phyloP scores from a whole-genome alignment of 2,113 vertebrate species.

The Ptilorrhoa leucosticta region DNA sequence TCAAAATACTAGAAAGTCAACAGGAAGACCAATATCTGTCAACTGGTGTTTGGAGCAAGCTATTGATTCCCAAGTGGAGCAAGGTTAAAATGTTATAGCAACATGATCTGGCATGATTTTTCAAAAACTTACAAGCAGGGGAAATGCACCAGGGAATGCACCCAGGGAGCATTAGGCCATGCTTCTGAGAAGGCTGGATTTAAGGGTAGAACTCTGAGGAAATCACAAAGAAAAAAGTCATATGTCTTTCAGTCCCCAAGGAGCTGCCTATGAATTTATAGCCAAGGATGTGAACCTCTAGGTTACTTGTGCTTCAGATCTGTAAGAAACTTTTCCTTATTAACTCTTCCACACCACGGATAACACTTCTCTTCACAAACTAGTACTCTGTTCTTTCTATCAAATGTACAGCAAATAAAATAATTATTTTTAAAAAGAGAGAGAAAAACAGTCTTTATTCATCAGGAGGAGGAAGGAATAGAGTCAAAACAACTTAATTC shows the following conservation, averaged over 20 bases:
- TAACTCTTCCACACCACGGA: neutral
- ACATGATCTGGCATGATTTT: slow-evolving; percentile 3
- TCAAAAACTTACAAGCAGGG: slow-evolving; percentile 11
- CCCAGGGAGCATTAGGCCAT: neutral
- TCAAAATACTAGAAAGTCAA: neutral
- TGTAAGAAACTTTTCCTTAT: neutral
- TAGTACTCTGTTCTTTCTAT: neutral
- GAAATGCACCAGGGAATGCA: neutral
- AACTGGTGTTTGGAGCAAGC: neutral
- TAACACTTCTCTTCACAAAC: neutral
- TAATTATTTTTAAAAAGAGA: neutral
- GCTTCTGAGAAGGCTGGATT: neutral
- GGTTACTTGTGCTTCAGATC: neutral
- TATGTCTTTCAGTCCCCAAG: neutral
- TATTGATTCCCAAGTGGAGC: neutral
- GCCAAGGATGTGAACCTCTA: neutral
- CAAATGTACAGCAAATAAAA: neutral
- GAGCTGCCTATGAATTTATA: slow-evolving; percentile 1
- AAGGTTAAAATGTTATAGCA: slow-evolving; percentile 38
- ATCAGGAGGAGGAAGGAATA: neutral
- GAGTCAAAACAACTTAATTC: neutral
- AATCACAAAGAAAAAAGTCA: slow-evolving; percentile 12
- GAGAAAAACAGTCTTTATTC: neutral
- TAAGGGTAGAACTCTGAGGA: neutral
- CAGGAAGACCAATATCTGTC: slow-evolving; percentile 30